Conservation (phyloP, 2,797 vertebrate species). For the Rachycentron canadum region DNA sequence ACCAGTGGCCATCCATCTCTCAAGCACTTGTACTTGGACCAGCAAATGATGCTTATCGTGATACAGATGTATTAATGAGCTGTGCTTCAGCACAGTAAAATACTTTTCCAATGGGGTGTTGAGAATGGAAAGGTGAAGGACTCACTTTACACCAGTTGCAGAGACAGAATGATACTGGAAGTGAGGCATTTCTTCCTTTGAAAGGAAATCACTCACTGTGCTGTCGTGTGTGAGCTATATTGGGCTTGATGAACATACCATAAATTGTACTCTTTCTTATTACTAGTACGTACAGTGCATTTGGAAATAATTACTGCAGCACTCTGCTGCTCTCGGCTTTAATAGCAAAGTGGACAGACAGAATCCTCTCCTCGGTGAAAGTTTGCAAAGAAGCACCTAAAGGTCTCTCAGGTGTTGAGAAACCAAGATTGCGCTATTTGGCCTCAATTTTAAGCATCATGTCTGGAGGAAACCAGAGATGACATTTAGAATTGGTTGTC, state of each 20-base stretch:
- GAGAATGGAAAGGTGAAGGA: constrained; percentile 59
- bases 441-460: background rate
- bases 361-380: background rate
- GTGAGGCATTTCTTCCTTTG: constrained; percentile 14
- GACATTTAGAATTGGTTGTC: background rate
- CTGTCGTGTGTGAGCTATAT: background rate
- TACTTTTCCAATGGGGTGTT: constrained; percentile 57
- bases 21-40: constrained; percentile 43
- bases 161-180: constrained; percentile 5
- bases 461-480: background rate
- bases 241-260: background rate
- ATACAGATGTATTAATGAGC: constrained; percentile 56
- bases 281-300: background rate
- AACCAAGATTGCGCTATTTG: background rate
- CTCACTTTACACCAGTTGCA: constrained; percentile 19
- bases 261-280: background rate
- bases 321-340: no score
- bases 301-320: background rate
- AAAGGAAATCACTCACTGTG: background rate
- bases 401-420: background rate
- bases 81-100: constrained; percentile 39
- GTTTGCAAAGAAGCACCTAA: background rate
- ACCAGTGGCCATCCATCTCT: constrained; percentile 49
- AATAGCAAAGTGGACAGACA: no score
- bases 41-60: constrained; percentile 57